Percentiles rank a stretch among this genome's conserved stretches.
phyloP scores from a whole-genome alignment of 2,113 vertebrate genomes.

The Rhagologus leucostigma region DNA sequence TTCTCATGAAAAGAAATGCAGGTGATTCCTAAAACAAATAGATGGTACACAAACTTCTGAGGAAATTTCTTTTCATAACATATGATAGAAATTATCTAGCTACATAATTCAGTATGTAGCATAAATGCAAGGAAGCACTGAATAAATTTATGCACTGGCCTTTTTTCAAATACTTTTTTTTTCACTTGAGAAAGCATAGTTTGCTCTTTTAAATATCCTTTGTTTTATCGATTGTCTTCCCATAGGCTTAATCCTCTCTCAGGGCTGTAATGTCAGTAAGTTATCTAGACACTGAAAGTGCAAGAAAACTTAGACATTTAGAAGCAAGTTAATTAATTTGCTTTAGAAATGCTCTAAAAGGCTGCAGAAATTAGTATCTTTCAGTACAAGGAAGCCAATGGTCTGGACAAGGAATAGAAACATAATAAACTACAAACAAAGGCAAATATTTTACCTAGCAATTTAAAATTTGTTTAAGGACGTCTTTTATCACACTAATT shows the following conservation, averaged over 20 bases:
- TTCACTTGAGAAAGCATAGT: neutral
- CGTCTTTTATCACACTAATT: neutral
- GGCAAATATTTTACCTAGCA: neutral
- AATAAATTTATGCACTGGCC: neutral
- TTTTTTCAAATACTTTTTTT: neutral
- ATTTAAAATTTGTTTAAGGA: neutral
- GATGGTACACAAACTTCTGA: neutral
- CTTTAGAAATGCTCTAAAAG: neutral
- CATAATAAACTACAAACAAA: neutral
- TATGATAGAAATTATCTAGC: neutral
- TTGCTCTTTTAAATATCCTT: conserved; percentile 26
- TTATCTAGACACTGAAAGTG: conserved; percentile 4
- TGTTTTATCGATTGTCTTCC: conserved; percentile 1
- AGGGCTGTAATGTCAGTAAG: conserved; percentile 20
- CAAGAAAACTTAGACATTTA: conserved; percentile 45
- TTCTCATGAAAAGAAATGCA: neutral
- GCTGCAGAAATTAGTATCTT: conserved; percentile 9
- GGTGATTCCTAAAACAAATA: neutral
- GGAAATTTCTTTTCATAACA: neutral
- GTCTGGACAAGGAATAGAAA: neutral
- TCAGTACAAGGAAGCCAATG: neutral
- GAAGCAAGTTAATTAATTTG: conserved; percentile 14
- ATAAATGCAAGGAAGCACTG: neutral
- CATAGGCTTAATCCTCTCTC: neutral
- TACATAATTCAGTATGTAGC: neutral